These are phyloP conservation scores for Lasioglossum figueresi DNA, from an alignment of 2,888 invertebrate genomes.

Conservation along the genomic window DNA sequence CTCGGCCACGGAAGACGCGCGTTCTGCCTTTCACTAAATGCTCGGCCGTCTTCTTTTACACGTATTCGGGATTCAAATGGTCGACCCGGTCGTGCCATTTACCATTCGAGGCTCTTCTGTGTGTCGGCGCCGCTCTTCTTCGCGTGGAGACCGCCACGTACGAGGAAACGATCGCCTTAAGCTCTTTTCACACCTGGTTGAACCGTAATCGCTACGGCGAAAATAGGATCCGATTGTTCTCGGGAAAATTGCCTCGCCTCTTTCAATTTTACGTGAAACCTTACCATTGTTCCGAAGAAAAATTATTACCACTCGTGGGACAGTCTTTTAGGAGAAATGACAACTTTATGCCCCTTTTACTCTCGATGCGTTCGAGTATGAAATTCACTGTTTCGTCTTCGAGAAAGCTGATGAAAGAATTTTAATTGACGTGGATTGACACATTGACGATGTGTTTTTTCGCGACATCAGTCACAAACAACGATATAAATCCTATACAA, in stretches of 20 bases:
- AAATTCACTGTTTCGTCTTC: too few relatives aligned
- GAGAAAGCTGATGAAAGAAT: too few relatives aligned
- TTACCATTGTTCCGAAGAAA: neutral
- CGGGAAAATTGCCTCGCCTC: neutral
- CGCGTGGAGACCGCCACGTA: conserved; percentile 5
- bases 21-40: conserved; percentile 76
- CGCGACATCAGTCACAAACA: too few relatives aligned
- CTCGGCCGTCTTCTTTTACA: conserved; percentile 70
- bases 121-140: conserved; percentile 20
- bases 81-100: conserved; percentile 71
- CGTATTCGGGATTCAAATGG: conserved; percentile 72
- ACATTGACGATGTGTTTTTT: too few relatives aligned
- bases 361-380: neutral
- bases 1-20: conserved; percentile 74
- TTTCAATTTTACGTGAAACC: neutral
- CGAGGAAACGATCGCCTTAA: conserved; percentile 2
- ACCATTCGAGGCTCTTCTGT: conserved; percentile 50
- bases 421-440: too few relatives aligned
- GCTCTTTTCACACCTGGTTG: neutral
- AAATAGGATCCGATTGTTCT: neutral
- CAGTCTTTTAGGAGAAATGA: neutral
- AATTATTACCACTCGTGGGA: neutral
- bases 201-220: neutral
- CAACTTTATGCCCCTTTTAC: neutral
- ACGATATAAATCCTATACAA: neutral